Evolutionary conservation across 1,140 invertebrate species (phyloP).

Genomic region (Yoshiicerus persimilis): DNA sequence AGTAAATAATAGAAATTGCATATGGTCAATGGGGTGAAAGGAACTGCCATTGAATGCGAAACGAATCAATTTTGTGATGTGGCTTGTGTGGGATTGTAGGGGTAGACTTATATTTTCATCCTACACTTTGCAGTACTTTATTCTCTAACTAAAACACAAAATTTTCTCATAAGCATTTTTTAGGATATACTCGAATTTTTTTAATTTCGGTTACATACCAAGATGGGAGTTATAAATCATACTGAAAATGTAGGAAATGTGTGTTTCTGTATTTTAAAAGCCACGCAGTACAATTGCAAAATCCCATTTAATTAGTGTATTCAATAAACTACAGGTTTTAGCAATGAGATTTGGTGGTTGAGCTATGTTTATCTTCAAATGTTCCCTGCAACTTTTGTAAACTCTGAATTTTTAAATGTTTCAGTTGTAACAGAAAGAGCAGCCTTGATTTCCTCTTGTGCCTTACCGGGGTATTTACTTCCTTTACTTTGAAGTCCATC

Average conservation of each 20-base stretch:
- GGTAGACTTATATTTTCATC: neutral
- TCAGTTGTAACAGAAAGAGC: neutral
- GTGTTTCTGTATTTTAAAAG: too few relatives aligned
- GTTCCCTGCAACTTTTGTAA: neutral
- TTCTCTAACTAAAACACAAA: neutral
- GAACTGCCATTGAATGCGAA: neutral
- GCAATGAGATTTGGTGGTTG: too few relatives aligned
- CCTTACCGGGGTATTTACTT: neutral
- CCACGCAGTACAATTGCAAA: too few relatives aligned
- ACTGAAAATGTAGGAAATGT: too few relatives aligned
- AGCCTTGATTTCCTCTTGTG: neutral
- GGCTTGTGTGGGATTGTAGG: neutral
- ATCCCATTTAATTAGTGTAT: too few relatives aligned
- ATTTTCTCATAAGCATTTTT: too few relatives aligned
- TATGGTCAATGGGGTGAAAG: conserved; percentile 24
- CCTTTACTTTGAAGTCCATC: neutral
- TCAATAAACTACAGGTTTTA: too few relatives aligned
- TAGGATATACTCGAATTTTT: too few relatives aligned
- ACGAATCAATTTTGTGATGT: conserved; percentile 1
- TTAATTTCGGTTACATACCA: too few relatives aligned
- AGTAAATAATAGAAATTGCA: neutral
- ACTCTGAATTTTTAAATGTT: neutral
- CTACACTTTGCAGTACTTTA: neutral
- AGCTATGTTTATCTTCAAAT: neutral
- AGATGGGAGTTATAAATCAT: too few relatives aligned